Evolutionary conservation across 1,140 invertebrate species (phyloP).

Genomic region (Neodiprion fabricii): DNA sequence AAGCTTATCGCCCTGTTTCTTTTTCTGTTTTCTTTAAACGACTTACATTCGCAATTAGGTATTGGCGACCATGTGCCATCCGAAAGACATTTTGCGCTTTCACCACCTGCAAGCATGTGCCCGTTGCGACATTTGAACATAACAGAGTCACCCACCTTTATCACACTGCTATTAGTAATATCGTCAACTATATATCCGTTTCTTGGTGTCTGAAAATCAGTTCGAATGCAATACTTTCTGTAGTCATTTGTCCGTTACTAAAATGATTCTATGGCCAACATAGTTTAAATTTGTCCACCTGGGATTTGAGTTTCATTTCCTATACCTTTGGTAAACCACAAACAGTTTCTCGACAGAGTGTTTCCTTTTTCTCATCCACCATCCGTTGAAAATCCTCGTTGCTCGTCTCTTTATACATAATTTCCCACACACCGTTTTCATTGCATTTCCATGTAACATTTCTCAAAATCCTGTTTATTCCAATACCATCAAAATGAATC

Average conservation of each 20-base stretch:
- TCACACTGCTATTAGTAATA: constrained; percentile 27
- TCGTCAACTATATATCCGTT: constrained; percentile 50
- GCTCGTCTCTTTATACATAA: constrained; percentile 17
- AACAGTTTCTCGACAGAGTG: constrained; percentile 25
- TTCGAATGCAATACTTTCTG: no score
- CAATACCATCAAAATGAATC: constrained; percentile 20
- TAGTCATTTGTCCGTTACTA: neutral
- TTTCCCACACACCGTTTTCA: constrained; percentile 35
- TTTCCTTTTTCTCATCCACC: constrained; percentile 17
- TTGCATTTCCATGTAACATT: constrained; percentile 43
- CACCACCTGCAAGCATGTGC: constrained; percentile 48
- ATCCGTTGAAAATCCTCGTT: constrained; percentile 19
- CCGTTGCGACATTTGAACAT: constrained; percentile 57
- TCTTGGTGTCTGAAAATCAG: constrained; percentile 38
- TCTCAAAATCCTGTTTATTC: constrained; percentile 8
- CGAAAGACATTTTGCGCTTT: constrained; percentile 51
- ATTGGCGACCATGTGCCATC: constrained; percentile 58
- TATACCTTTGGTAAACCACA: constrained; percentile 33
- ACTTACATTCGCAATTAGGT: constrained; percentile 53
- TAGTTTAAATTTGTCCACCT: constrained; percentile 17
- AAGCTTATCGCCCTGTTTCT: neutral
- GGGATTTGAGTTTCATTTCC: constrained; percentile 7
- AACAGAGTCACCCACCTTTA: constrained; percentile 36
- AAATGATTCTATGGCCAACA: neutral
- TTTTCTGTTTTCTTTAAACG: constrained; percentile 10